Evolutionary conservation across 2,797 vertebrate genomes (phyloP).

Genomic region (Brotula barbata): DNA sequence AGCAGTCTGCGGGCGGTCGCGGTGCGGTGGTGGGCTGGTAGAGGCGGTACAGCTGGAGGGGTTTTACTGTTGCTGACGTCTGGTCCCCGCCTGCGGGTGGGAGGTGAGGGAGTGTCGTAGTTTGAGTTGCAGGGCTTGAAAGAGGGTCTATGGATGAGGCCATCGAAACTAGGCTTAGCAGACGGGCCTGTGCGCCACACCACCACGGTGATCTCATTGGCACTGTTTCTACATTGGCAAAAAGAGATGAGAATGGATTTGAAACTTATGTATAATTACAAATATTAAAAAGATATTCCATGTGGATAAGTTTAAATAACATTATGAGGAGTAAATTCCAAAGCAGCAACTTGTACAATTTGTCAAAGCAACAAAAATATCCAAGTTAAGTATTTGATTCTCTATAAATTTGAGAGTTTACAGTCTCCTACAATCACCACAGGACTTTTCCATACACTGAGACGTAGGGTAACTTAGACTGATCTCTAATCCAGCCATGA

Average conservation of each 20-base stretch:
- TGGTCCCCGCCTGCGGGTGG: conserved; percentile 75
- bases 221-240: conserved; percentile 82
- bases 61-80: conserved; percentile 73
- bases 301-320: too few relatives aligned
- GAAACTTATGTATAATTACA: neutral
- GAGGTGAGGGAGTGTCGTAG: conserved; percentile 83
- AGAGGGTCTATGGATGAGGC: conserved; percentile 85
- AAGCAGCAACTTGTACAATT: too few relatives aligned
- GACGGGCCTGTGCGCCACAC: conserved; percentile 90
- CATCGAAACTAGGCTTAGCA: conserved; percentile 84
- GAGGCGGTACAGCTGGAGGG: conserved; percentile 70
- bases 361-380: too few relatives aligned
- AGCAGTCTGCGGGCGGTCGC: conserved; percentile 81
- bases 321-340: neutral
- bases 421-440: too few relatives aligned
- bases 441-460: too few relatives aligned
- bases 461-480: too few relatives aligned
- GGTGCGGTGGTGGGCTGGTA: conserved; percentile 84
- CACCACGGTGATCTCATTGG: conserved; percentile 87
- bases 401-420: too few relatives aligned
- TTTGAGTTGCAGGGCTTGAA: conserved; percentile 81
- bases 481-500: neutral
- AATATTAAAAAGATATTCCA: too few relatives aligned
- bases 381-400: too few relatives aligned
- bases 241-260: neutral